Evolutionary conservation across 2,113 vertebrate genomes (phyloP).

Genomic region (Ia io): DNA sequence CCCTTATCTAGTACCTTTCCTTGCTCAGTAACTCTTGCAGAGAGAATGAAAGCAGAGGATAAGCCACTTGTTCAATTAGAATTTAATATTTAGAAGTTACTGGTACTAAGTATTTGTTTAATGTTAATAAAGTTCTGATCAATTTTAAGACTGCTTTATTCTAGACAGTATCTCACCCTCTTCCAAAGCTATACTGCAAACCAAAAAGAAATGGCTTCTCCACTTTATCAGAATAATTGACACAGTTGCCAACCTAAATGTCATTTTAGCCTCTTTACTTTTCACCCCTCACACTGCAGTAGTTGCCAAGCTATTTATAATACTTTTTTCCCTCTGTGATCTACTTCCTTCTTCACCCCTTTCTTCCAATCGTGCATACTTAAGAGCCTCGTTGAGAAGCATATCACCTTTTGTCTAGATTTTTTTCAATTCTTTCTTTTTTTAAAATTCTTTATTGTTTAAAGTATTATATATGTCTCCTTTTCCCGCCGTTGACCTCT

Average conservation of each 20-base stretch:
- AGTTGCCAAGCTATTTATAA: not conserved
- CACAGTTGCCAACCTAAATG: not conserved
- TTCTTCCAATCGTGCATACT: not conserved
- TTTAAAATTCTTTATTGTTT: too few relatives aligned
- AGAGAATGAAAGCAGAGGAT: not conserved
- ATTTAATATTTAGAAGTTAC: not conserved
- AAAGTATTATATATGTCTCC: too few relatives aligned
- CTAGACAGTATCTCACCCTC: not conserved
- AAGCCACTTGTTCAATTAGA: not conserved
- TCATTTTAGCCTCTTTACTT: not conserved
- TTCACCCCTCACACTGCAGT: not conserved
- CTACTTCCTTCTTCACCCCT: not conserved
- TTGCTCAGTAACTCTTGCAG: not conserved
- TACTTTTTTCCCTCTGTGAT: not conserved
- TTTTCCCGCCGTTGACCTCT: too few relatives aligned
- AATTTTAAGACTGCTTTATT: not conserved
- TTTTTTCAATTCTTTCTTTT: not conserved
- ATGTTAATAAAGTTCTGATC: not conserved
- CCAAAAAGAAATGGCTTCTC: not conserved
- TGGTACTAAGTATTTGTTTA: not conserved
- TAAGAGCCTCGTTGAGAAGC: not conserved
- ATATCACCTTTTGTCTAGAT: too few relatives aligned
- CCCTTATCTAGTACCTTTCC: not conserved
- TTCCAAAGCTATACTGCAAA: not conserved
- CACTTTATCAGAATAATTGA: not conserved